Evolutionary conservation across 1,140 invertebrate species (phyloP), one percentile per base, ranked within the genome.

Genomic region (Drosophila pruinosa): DNA sequence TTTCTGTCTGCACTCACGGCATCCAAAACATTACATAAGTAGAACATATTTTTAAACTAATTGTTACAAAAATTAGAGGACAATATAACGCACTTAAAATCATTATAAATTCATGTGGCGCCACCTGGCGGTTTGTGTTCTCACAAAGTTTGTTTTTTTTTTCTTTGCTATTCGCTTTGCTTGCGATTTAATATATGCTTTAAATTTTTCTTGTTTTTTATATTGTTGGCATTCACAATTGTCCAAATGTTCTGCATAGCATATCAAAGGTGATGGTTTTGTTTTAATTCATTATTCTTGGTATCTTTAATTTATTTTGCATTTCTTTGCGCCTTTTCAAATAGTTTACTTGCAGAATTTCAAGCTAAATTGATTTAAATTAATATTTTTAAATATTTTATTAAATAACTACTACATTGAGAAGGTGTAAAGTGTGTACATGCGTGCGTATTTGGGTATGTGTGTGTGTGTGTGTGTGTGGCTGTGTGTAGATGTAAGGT

Each of bases 301-400:
- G n/a, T n/a, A n/a, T 56, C 24, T 58, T 31, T 5, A 22, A 52
- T 58, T 61, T 47, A 36, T 8, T 38, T 45, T 71, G 45, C 36
- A 38, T 54, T 62, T 54, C 21, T 26, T 64, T 53, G 41, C 58
- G 56, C 14, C 59, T 26, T 53, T 56, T 64, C 17, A 58, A 39
- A 67, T 39, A 65, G 15, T 58, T 50, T 36, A 7, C 12, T 54
- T 54, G 26, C 67, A 70, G 8, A 41, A 39, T 70, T 24, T 38
- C 62, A 79, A 85, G 76, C 72, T 75, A 72, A 79, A 54, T 79
- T 74, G 74, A 53, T 65, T 77, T 74, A 74, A 82, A 82, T 75
- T 64, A 69, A 72, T 79, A 62, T 68, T 64, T 64, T 68, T 72
- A 72, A 75, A 72, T 83, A 81, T 59, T 67, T 61, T 76, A 61